Percentiles rank a stretch among this genome's conserved stretches.
Evolutionary conservation across 2,888 invertebrate species (phyloP).

Genomic region (Tuberolachnus salignus): DNA sequence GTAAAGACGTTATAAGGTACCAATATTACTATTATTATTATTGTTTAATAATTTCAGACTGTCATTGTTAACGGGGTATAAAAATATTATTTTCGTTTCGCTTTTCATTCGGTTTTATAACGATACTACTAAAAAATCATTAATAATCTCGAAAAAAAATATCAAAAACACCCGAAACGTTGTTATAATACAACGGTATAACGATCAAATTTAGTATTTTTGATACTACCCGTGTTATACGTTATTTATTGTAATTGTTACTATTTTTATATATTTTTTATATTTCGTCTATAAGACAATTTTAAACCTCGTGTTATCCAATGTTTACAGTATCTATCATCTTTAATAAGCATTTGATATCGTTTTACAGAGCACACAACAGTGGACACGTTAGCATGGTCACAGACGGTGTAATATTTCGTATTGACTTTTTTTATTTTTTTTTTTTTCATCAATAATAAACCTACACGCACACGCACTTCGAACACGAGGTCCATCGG

Average conservation of each 20-base stretch:
- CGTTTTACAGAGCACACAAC: slow-evolving; percentile 55
- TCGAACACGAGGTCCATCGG: slow-evolving; percentile 44
- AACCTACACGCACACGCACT: slow-evolving; percentile 45
- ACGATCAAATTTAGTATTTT: background rate
- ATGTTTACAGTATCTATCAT: slow-evolving; percentile 50
- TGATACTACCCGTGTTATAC: background rate
- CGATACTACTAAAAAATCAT: background rate
- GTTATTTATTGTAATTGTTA: slow-evolving; percentile 5
- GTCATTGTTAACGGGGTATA: slow-evolving; percentile 20
- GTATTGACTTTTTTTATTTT: slow-evolving; percentile 48
- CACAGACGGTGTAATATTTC: slow-evolving; percentile 54
- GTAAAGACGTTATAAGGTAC: background rate
- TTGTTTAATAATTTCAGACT: too few relatives aligned
- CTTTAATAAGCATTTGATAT: slow-evolving; percentile 53
- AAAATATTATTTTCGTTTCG: slow-evolving; percentile 5
- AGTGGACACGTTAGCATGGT: slow-evolving; percentile 52
- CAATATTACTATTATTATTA: slow-evolving; percentile 24
- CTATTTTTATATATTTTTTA: background rate
- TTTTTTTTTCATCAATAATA: slow-evolving; percentile 50
- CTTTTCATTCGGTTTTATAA: background rate
- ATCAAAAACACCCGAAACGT: background rate
- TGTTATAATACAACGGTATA: background rate
- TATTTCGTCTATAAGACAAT: background rate
- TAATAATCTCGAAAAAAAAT: background rate
- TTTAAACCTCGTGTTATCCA: slow-evolving; percentile 28